Percentiles rank a stretch among this genome's conserved stretches.
phyloP scores from a whole-genome alignment of 1,140 invertebrate genomes.

The Drosophila pallidifrons region DNA sequence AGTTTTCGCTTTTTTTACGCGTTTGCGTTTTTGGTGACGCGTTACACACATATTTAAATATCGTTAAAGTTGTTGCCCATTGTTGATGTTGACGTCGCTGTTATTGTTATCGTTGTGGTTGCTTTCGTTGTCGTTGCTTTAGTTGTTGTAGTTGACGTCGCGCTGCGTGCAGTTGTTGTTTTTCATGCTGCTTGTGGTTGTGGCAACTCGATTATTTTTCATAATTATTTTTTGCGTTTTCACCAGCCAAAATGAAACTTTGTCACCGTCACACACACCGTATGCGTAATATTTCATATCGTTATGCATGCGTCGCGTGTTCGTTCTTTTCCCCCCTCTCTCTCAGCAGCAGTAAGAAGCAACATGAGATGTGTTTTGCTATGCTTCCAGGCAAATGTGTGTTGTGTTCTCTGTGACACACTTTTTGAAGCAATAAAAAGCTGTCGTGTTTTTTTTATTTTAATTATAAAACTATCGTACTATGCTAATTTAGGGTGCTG shows the following conservation, averaged over 20 bases:
- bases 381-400: constrained; percentile 18
- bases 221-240: constrained; percentile 67
- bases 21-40: constrained; percentile 18
- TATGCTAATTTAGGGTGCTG: constrained; percentile 52
- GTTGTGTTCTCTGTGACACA: constrained; percentile 36
- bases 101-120: constrained; percentile 22
- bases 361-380: not conserved
- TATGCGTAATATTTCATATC: constrained; percentile 64
- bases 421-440: constrained; percentile 67
- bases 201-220: constrained; percentile 34
- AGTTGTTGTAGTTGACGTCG: constrained; percentile 13
- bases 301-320: constrained; percentile 64
- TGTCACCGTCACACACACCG: constrained; percentile 67
- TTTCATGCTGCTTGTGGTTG: constrained; percentile 10
- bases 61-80: constrained; percentile 58
- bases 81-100: constrained; percentile 28
- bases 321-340: too few species aligned
- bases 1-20: constrained; percentile 1
- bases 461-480: constrained; percentile 69
- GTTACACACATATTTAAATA: constrained; percentile 60
- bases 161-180: constrained; percentile 15
- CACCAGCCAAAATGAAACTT: constrained; percentile 42
- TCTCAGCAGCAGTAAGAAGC: not conserved
- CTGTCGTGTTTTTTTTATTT: constrained; percentile 60
- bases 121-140: constrained; percentile 5